Percentiles rank a stretch among this genome's conserved stretches.
phyloP scores from a whole-genome alignment of 2,113 vertebrate genomes.

The Scomber colias region DNA sequence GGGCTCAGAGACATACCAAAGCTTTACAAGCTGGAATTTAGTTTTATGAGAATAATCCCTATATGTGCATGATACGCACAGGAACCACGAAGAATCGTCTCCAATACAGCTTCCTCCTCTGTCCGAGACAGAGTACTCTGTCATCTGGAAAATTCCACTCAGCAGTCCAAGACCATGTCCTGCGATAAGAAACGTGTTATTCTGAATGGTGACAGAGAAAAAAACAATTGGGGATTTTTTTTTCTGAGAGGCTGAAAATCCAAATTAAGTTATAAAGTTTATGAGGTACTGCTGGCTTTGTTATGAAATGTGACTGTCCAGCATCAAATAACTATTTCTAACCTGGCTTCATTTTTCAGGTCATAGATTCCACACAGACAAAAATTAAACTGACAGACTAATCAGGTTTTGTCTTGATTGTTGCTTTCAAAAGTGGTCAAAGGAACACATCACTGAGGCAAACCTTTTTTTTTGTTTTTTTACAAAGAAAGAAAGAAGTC shows the following conservation, averaged over 20 bases:
- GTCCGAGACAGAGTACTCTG: conserved; percentile 33
- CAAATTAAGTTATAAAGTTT: conserved; percentile 32
- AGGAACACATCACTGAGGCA: not conserved
- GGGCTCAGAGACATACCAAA: conserved; percentile 60
- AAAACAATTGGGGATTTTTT: conserved; percentile 35
- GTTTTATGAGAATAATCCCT: conserved; percentile 70
- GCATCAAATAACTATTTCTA: not conserved
- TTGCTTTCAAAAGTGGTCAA: not conserved
- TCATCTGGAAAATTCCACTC: conserved; percentile 78
- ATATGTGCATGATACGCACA: conserved; percentile 65
- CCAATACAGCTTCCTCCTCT: conserved; percentile 48
- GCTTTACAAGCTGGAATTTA: conserved; percentile 65
- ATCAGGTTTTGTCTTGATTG: not conserved
- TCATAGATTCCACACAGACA: not conserved
- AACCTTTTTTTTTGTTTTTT: not conserved
- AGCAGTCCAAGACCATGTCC: conserved; percentile 65
- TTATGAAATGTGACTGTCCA: conserved; percentile 4
- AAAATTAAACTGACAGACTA: conserved; percentile 3
- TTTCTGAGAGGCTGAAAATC: conserved; percentile 33
- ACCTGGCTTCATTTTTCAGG: not conserved
- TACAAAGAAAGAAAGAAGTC: conserved; percentile 1
- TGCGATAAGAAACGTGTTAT: conserved; percentile 70
- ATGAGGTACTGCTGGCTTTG: conserved; percentile 4
- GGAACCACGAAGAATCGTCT: conserved; percentile 32
- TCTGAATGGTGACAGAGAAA: conserved; percentile 52